Evolutionary conservation across 2,113 vertebrate species (phyloP).

Genomic region (Nerophis lumbriciformis): DNA sequence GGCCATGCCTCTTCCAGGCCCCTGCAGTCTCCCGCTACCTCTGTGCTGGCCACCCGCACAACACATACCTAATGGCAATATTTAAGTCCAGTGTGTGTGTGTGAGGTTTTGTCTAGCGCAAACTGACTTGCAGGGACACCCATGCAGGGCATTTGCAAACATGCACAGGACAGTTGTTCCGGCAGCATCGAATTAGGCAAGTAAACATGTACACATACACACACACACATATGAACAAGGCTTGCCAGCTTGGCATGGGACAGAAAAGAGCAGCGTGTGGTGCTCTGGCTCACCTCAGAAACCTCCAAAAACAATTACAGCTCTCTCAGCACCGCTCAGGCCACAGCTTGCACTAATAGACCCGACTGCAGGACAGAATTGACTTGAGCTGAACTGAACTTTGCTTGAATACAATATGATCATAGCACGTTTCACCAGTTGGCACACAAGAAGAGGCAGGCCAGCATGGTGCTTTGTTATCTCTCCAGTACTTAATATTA

Average conservation of each 20-base stretch:
- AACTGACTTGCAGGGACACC: conserved; percentile 64
- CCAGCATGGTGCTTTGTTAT: conserved; percentile 38
- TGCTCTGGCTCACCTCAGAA: conserved; percentile 66
- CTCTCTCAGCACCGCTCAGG: conserved; percentile 58
- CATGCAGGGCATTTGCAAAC: conserved; percentile 65
- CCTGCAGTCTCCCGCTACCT: conserved; percentile 59
- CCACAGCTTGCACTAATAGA: conserved; percentile 58
- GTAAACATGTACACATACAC: conserved; percentile 41
- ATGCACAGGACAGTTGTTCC: conserved; percentile 59
- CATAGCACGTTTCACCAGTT: conserved; percentile 21
- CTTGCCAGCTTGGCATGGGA: conserved; percentile 66
- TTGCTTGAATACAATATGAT: conserved; percentile 23
- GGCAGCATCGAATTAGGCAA: conserved; percentile 56
- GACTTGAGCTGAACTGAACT: conserved; percentile 14
- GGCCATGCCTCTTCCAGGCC: conserved; percentile 53
- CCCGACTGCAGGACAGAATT: conserved; percentile 36
- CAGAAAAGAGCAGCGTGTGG: conserved; percentile 56
- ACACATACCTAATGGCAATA: conserved; percentile 54
- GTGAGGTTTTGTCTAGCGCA: conserved; percentile 50
- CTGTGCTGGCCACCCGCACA: conserved; percentile 55
- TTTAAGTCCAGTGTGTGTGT: conserved; percentile 36
- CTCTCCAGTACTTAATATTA: conserved; percentile 42
- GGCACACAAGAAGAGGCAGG: conserved; percentile 34
- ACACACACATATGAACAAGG: conserved; percentile 50
- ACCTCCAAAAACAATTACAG: conserved; percentile 68